Evolutionary conservation across 1,140 invertebrate species (phyloP).

Genomic region (Trissolcus basalis): DNA sequence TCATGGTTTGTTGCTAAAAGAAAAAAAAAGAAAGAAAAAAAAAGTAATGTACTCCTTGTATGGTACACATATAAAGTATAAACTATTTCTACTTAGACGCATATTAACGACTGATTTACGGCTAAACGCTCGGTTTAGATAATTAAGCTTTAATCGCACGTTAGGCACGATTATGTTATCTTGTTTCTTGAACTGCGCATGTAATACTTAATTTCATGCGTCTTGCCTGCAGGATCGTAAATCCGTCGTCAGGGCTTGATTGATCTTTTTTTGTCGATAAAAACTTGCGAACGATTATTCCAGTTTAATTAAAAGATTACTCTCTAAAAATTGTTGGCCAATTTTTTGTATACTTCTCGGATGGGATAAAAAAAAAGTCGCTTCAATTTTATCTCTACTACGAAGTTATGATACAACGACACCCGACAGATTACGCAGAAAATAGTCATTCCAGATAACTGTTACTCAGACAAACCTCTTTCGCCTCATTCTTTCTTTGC

Average conservation of each 20-base stretch:
- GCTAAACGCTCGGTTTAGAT: background rate
- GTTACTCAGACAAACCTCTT: constrained; percentile 8
- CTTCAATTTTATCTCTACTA: background rate
- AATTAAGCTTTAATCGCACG: background rate
- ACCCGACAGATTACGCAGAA: constrained; percentile 9
- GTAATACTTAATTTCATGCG: constrained; percentile 2
- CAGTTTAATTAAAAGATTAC: too few species aligned
- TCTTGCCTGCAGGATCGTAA: background rate
- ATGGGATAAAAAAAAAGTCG: too few species aligned
- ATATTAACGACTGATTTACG: background rate
- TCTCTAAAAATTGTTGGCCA: background rate
- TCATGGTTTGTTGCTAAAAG: too few species aligned
- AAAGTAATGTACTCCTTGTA: too few species aligned
- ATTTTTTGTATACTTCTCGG: background rate
- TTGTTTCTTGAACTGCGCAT: background rate
- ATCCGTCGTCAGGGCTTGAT: background rate
- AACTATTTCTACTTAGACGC: background rate
- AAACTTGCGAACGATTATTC: too few species aligned
- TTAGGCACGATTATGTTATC: constrained; percentile 2
- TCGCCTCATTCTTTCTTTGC: constrained; percentile 8
- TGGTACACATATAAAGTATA: too few species aligned
- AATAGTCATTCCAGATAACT: constrained; percentile 19
- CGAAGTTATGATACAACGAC: background rate
- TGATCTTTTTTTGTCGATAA: too few species aligned
- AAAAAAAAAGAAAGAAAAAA: too few species aligned